These are phyloP conservation scores for Microtus montanus DNA, from an alignment of 2,113 vertebrate genomes.

Conservation along the genomic window DNA sequence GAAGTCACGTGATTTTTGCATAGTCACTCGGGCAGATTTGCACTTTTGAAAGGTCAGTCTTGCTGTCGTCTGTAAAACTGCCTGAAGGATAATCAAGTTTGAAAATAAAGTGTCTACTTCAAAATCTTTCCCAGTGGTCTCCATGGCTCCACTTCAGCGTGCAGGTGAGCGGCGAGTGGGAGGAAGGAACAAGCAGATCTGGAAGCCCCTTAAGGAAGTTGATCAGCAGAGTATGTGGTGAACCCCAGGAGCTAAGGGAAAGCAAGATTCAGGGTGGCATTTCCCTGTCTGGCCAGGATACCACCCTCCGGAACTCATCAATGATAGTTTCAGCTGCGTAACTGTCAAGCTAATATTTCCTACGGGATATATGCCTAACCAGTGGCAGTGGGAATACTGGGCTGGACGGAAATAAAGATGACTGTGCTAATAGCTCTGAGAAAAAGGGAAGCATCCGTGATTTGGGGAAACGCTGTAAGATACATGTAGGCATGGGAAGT, in stretches of 20 bases:
- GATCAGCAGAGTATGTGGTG: background rate
- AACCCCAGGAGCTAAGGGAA: background rate
- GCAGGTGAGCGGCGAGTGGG: background rate
- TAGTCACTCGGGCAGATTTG: constrained; percentile 21
- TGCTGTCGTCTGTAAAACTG: background rate
- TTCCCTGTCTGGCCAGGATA: background rate
- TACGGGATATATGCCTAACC: background rate
- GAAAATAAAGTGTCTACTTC: constrained; percentile 38
- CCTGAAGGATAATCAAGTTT: constrained; percentile 17
- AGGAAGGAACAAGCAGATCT: background rate
- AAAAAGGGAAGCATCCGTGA: background rate
- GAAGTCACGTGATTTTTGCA: constrained; percentile 34
- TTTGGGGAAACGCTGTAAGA: background rate
- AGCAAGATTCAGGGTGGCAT: background rate
- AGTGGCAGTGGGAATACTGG: background rate
- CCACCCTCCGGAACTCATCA: background rate
- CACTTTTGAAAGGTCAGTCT: constrained; percentile 39
- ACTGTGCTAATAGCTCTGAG: background rate
- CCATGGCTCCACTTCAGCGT: background rate
- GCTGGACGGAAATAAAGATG: background rate
- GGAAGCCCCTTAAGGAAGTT: background rate
- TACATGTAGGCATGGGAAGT: background rate
- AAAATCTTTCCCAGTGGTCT: background rate
- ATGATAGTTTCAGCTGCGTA: background rate
- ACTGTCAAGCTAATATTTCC: background rate